Conservation (phyloP, 1,140 invertebrate species). For the Acromyrmex heyeri region DNA sequence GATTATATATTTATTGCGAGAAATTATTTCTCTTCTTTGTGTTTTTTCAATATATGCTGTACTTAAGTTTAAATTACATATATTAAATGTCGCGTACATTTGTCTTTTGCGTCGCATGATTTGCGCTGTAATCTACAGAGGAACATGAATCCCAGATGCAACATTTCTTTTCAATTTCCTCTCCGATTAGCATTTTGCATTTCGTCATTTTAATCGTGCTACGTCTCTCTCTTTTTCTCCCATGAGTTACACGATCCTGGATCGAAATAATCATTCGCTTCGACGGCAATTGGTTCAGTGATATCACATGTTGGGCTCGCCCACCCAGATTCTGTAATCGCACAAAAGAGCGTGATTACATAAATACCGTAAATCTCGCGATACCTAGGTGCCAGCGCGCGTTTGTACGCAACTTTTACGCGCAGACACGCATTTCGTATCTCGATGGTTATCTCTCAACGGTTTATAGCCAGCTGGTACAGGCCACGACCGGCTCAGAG, state of each 20-base stretch:
- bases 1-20: neutral
- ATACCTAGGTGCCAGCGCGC: slow-evolving; percentile 14
- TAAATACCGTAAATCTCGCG: slow-evolving; percentile 51
- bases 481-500: slow-evolving; percentile 30
- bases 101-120: neutral
- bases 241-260: neutral
- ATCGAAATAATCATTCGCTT: slow-evolving; percentile 43
- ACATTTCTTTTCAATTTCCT: slow-evolving; percentile 19
- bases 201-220: slow-evolving; percentile 36
- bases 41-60: neutral
- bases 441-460: slow-evolving; percentile 62
- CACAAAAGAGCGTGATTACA: slow-evolving; percentile 37
- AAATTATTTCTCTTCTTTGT: neutral
- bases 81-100: neutral
- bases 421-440: slow-evolving; percentile 53
- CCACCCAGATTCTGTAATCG: neutral
- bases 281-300: slow-evolving; percentile 40
- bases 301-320: slow-evolving; percentile 26
- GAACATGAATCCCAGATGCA: neutral
- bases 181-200: slow-evolving; percentile 19
- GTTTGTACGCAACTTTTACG: slow-evolving; percentile 56
- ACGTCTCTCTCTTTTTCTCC: slow-evolving; percentile 6
- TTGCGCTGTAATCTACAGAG: neutral
- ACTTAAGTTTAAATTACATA: neutral
- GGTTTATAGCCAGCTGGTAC: slow-evolving; percentile 54